phyloP scores from a whole-genome alignment of 2,888 invertebrate genomes.

The Sphaerophoria rueppellii region DNA sequence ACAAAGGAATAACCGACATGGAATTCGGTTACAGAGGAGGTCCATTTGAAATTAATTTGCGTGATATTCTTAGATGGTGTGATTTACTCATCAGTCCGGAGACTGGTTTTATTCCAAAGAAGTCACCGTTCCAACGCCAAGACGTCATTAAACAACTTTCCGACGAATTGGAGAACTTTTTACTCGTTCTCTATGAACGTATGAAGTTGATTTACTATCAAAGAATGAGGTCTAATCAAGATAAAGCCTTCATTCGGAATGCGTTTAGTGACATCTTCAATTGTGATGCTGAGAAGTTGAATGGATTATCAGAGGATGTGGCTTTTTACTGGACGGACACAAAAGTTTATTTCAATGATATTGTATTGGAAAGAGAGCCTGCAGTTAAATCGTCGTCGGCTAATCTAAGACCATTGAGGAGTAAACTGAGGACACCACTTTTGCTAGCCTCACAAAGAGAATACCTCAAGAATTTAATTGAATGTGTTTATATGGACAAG shows the following conservation, averaged over 20 bases:
- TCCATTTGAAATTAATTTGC: constrained; percentile 98
- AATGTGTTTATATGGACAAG: constrained; percentile 96
- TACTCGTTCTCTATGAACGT: constrained; percentile 80
- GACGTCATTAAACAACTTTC: constrained; percentile 46
- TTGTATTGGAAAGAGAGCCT: constrained; percentile 82
- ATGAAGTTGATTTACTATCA: constrained; percentile 92
- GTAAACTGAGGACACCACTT: constrained; percentile 81
- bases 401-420: constrained; percentile 76
- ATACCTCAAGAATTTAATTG: constrained; percentile 89
- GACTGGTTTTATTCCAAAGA: constrained; percentile 77
- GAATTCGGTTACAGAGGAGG: constrained; percentile 92
- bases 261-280: constrained; percentile 83
- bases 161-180: constrained; percentile 76
- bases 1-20: constrained; percentile 85
- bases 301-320: constrained; percentile 83
- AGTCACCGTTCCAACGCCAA: constrained; percentile 63
- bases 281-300: constrained; percentile 79
- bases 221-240: constrained; percentile 91
- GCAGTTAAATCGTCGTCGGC: constrained; percentile 71
- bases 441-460: constrained; percentile 85
- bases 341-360: constrained; percentile 87
- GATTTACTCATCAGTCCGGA: constrained; percentile 85
- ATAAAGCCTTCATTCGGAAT: constrained; percentile 87
- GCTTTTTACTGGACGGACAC: constrained; percentile 85
- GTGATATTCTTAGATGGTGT: constrained; percentile 97